Conservation (phyloP, 2,888 invertebrate genomes). For the Creontiades dilutus region DNA sequence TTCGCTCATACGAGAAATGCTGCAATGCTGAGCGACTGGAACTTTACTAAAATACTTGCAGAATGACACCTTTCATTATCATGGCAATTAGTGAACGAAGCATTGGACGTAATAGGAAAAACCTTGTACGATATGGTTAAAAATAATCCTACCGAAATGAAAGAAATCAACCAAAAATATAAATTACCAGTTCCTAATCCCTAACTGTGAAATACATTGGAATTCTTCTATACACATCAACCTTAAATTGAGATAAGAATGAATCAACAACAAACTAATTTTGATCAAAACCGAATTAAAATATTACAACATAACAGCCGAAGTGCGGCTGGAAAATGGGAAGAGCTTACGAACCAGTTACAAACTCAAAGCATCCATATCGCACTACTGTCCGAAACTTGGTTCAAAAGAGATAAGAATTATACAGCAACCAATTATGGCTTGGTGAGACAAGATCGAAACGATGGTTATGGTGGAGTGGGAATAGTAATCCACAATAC, state of each 20-base stretch:
- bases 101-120: constrained; percentile 4
- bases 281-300: not conserved
- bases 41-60: too few species aligned
- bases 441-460: not conserved
- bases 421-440: not conserved
- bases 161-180: constrained; percentile 15
- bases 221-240: not conserved
- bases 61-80: too few species aligned
- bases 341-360: not conserved
- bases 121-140: not conserved
- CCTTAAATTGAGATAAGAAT: not conserved
- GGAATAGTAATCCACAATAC: not conserved
- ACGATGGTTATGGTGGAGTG: not conserved
- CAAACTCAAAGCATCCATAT: not conserved
- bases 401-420: not conserved
- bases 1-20: too few species aligned
- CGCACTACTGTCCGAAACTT: not conserved
- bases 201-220: not conserved
- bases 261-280: not conserved
- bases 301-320: constrained; percentile 21
- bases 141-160: not conserved
- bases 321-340: constrained; percentile 10
- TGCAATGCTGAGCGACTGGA: too few species aligned
- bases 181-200: not conserved
- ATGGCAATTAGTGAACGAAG: not conserved